A percentile compares a stretch with the other conserved stretches of the same genome.
These are phyloP conservation scores for Sminthurinus aureus DNA, from an alignment of 2,888 invertebrate species.

Conservation along the genomic window DNA sequence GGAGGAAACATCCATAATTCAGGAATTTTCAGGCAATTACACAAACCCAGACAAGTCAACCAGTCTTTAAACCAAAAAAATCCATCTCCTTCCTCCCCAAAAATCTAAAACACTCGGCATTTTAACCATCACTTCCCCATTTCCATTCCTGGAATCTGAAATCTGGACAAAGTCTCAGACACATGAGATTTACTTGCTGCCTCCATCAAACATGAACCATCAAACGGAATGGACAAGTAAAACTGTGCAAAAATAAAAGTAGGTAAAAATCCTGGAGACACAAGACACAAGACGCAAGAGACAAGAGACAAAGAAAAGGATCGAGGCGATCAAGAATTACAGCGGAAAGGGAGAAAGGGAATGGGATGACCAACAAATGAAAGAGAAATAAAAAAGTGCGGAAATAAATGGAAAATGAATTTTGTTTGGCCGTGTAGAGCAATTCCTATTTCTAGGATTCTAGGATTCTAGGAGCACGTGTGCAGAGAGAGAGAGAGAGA, in stretches of 20 bases:
- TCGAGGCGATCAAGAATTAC: too few relatives aligned
- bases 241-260: too few relatives aligned
- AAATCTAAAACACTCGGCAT: conserved; percentile 14
- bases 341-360: background rate
- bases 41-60: conserved; percentile 26
- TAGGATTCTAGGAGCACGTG: background rate
- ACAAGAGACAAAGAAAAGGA: too few relatives aligned
- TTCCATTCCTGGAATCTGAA: background rate
- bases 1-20: conserved; percentile 42
- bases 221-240: too few relatives aligned
- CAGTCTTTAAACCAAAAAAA: conserved; percentile 20
- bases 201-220: too few relatives aligned
- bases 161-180: background rate
- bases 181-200: too few relatives aligned
- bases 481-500: conserved; percentile 8
- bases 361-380: background rate
- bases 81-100: conserved; percentile 22
- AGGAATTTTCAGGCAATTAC: conserved; percentile 44
- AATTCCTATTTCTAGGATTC: background rate
- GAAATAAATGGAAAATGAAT: too few relatives aligned
- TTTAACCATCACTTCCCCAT: background rate
- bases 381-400: background rate
- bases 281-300: too few relatives aligned
- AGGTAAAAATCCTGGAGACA: too few relatives aligned
- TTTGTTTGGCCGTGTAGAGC: background rate